Evolutionary conservation across 53 echinoderm and acorn worm species (phyloP), one percentile per base, ranked within the genome.

Genomic region (Echinometra lucunter): DNA sequence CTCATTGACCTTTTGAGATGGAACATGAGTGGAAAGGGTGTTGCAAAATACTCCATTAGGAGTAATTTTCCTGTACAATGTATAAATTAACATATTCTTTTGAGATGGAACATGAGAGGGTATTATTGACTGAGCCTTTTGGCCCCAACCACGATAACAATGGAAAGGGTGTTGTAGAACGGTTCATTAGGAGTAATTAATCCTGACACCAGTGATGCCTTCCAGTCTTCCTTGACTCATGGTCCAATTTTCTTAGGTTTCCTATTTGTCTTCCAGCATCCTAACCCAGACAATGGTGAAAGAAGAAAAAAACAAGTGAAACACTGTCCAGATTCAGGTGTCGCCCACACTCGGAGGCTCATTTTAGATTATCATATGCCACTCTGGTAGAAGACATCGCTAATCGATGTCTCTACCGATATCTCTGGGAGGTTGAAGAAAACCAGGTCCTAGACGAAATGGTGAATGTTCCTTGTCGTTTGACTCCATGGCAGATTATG

Each of bases 401-500:
- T 45, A 45, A 6, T 10, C 3, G 53, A 44, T 85, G 49, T 49
- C 85, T 49, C 53, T 28, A 6, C 8, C 3, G 53, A 44, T 85
- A 28, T 49, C 85, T 49, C 53, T 28, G 45, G 11, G 49, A 28
- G 53, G 16, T 89, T 72, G 91, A 91, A 91, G 91, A 70, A 91
- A n/a, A 67, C 91, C 91, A 91, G 91, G 60, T 25, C 30, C n/a
- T 57, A 72, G 91, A 60, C 72, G 45, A 70, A 28, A 49, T 45
- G 25, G 30, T 92, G 53, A 34, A 92, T 92, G 58, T 80, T 17
- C 69, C 34, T 18, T 9, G 53, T 55, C 45, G 78, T 38, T 34
- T 78, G 93, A 92, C 93, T 92, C 93, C 93, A 92, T 23, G 12
- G 18, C 28, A 57, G 81, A 92, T 92, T 92, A 92, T 92, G 40